Conservation (phyloP, 2,888 invertebrate genomes). For the Litoditis marina region DNA sequence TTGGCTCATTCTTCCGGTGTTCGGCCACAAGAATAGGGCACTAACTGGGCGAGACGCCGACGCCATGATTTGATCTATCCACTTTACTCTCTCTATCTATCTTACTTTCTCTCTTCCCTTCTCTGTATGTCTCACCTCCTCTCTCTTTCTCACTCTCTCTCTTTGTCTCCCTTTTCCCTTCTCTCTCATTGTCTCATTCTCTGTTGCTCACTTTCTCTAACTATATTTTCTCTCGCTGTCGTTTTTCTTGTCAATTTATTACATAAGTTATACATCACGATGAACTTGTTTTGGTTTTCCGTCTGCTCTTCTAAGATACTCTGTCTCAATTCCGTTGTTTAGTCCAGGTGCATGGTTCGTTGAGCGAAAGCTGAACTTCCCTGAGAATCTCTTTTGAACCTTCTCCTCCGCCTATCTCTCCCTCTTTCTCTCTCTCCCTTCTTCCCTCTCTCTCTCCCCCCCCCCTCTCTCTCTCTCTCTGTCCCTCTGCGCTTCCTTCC, state of each 20-base stretch:
- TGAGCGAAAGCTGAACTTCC: background rate
- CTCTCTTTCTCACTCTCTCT: constrained; percentile 4
- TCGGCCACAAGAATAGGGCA: too few species aligned
- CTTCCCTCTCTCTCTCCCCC: background rate
- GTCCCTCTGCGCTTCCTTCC: constrained; percentile 8
- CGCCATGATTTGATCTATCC: too few species aligned
- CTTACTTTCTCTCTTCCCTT: too few species aligned
- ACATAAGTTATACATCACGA: too few species aligned
- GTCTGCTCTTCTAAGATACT: too few species aligned
- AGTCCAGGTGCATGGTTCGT: background rate
- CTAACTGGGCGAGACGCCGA: too few species aligned
- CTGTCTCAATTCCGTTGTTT: too few species aligned
- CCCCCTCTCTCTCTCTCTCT: constrained; percentile 6
- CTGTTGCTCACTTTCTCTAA: background rate
- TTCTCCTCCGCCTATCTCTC: constrained; percentile 2
- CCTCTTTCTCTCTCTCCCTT: background rate
- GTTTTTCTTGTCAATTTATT: too few species aligned
- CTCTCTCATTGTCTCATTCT: constrained; percentile 11
- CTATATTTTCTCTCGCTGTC: constrained; percentile 5
- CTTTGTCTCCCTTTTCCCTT: constrained; percentile 5
- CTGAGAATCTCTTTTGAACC: constrained; percentile 12
- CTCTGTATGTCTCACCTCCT: too few species aligned
- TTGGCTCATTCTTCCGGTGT: too few species aligned
- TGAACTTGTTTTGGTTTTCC: too few species aligned
- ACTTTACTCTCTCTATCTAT: too few species aligned